phyloP scores from a whole-genome alignment of 2,797 vertebrate genomes.

The Toxotes lorentzi region DNA sequence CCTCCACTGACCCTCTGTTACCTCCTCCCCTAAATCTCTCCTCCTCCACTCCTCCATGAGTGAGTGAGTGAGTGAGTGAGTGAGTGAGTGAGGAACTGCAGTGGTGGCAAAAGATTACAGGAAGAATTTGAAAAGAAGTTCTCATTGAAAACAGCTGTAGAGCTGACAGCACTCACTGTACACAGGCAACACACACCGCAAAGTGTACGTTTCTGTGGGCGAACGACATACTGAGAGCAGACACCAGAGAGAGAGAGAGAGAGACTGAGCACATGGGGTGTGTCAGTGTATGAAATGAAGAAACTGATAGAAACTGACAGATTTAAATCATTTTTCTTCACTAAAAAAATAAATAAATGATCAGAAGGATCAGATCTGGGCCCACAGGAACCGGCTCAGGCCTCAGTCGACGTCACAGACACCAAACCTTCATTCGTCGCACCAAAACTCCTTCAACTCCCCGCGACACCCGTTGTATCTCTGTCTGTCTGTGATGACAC shows the following conservation, averaged over 20 bases:
- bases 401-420: too few species aligned
- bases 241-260: too few species aligned
- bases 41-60: neutral
- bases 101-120: neutral
- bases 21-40: neutral
- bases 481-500: neutral
- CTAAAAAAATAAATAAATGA: too few species aligned
- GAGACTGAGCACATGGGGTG: too few species aligned
- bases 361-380: neutral
- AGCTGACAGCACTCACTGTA: too few species aligned
- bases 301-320: too few species aligned
- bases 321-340: too few species aligned
- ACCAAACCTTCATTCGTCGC: neutral
- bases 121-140: neutral
- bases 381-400: neutral
- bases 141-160: conserved; percentile 5
- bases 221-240: neutral
- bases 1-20: conserved; percentile 21
- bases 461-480: neutral
- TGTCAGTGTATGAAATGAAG: too few species aligned
- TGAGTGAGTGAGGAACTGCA: neutral
- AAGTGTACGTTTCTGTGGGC: neutral
- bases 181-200: neutral
- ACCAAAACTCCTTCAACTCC: neutral
- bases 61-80: neutral